phyloP scores from a whole-genome alignment of 2,888 invertebrate species.

The Ganaspis brasiliensis region DNA sequence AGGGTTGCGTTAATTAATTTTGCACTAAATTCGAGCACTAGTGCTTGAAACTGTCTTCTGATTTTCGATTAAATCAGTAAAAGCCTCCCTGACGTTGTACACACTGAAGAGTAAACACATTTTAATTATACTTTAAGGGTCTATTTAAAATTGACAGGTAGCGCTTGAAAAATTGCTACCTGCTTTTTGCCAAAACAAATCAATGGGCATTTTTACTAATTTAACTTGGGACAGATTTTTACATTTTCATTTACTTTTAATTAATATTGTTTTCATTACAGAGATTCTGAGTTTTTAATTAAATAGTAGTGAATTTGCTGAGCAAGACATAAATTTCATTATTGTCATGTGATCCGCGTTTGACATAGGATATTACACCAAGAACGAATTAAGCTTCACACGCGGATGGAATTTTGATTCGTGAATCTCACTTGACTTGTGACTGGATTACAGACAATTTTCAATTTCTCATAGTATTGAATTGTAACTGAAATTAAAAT shows the following conservation, averaged over 20 bases:
- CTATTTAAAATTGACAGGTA: too few relatives aligned
- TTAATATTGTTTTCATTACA: neutral
- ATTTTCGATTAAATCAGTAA: neutral
- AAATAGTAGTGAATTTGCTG: neutral
- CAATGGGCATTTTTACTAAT: too few relatives aligned
- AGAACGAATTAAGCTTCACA: conserved; percentile 59
- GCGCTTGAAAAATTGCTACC: too few relatives aligned
- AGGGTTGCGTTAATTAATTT: conserved; percentile 7
- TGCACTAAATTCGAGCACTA: neutral
- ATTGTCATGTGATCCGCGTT: conserved; percentile 63
- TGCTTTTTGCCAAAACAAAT: too few relatives aligned
- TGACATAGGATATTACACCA: conserved; percentile 65
- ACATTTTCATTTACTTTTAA: neutral
- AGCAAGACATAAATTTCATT: conserved; percentile 67
- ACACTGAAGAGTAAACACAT: neutral
- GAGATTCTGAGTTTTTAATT: neutral
- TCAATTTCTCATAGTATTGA: neutral
- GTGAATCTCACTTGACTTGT: conserved; percentile 17
- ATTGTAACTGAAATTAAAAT: neutral
- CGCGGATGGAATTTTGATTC: conserved; percentile 64
- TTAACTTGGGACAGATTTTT: too few relatives aligned
- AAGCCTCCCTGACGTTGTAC: neutral
- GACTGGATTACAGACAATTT: neutral
- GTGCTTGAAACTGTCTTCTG: neutral
- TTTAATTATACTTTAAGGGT: neutral